Conservation (phyloP, 2,113 vertebrate genomes). For the Meleagris gallopavo region DNA sequence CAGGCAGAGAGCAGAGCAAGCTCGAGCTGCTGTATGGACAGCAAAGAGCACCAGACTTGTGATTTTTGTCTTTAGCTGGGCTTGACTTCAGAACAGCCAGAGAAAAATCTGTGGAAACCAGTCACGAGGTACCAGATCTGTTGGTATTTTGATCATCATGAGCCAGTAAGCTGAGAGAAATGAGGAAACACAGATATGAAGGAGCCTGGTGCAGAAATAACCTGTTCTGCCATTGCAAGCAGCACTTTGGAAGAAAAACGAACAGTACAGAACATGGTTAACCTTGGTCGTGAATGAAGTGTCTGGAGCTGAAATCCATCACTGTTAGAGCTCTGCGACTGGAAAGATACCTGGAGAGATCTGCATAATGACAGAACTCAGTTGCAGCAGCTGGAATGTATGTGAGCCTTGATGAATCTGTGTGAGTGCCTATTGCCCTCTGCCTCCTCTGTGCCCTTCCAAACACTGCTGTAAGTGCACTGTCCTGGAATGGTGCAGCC, state of each 20-base stretch:
- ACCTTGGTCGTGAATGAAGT: not conserved
- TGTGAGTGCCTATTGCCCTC: not conserved
- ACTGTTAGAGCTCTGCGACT: not conserved
- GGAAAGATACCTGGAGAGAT: not conserved
- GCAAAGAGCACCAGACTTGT: not conserved
- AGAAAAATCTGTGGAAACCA: not conserved
- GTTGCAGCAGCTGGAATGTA: not conserved
- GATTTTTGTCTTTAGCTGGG: not conserved
- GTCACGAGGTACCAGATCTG: rapidly evolving
- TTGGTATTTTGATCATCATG: not conserved
- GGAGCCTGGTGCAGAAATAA: not conserved
- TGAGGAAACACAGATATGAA: not conserved
- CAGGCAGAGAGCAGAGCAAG: not conserved
- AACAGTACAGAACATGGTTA: not conserved
- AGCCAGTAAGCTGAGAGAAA: not conserved
- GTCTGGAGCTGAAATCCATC: not conserved
- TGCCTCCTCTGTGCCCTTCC: not conserved
- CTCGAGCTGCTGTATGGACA: not conserved
- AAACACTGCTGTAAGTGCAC: not conserved
- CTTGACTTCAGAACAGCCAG: not conserved
- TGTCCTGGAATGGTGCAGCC: not conserved
- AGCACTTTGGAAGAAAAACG: not conserved
- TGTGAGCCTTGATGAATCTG: not conserved
- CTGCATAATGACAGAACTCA: not conserved
- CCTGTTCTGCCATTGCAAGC: not conserved